A percentile compares a stretch with the other conserved stretches of the same genome.
These are phyloP conservation scores for Numenius phaeopus DNA, from an alignment of 2,797 vertebrate species.

Conservation along the genomic window DNA sequence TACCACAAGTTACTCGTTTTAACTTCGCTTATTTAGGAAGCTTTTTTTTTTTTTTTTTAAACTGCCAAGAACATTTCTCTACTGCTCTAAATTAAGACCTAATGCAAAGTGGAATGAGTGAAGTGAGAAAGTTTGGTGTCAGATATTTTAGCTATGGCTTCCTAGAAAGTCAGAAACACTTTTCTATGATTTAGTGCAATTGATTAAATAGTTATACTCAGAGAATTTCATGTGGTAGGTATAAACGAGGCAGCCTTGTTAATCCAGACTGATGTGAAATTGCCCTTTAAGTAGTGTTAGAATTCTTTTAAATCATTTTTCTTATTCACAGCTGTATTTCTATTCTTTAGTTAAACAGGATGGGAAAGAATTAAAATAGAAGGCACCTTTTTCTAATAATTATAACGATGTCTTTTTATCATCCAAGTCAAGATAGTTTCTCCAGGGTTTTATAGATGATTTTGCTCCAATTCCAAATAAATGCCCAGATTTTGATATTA, in stretches of 20 bases:
- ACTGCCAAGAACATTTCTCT: background rate
- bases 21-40: background rate
- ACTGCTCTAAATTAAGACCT: slow-evolving; percentile 13
- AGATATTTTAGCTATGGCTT: slow-evolving; percentile 3
- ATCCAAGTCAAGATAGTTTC: background rate
- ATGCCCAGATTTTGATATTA: background rate
- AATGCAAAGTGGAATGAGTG: background rate
- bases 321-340: background rate
- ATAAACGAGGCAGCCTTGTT: background rate
- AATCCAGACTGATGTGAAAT: background rate
- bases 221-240: background rate
- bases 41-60: background rate
- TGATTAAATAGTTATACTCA: background rate
- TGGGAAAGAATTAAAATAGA: background rate
- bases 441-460: background rate
- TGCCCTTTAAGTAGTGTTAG: background rate
- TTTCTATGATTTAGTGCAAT: background rate
- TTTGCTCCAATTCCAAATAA: background rate
- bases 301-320: background rate
- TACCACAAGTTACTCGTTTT: background rate
- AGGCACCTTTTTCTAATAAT: background rate
- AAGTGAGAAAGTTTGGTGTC: slow-evolving; percentile 3
- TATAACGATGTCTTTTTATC: background rate
- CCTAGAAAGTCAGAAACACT: background rate
- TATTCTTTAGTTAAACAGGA: background rate